Conservation (phyloP, 2,113 vertebrate species). For the Fulmarus glacialis region DNA sequence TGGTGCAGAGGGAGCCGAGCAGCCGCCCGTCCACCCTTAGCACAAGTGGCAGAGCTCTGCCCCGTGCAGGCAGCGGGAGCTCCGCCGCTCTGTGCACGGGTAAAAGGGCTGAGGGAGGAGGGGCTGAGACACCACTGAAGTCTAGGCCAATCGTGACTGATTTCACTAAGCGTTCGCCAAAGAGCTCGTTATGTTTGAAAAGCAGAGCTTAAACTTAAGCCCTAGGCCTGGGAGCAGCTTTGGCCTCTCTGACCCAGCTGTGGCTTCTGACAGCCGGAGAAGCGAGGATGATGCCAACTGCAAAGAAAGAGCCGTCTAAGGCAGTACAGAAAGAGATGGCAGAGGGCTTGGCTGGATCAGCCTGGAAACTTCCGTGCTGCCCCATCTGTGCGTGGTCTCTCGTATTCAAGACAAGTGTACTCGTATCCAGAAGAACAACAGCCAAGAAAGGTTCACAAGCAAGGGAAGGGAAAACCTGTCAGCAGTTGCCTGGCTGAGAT, state of each 20-base stretch:
- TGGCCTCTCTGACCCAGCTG: neutral
- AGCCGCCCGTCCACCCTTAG: neutral
- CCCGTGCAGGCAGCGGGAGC: neutral
- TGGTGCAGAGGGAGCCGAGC: neutral
- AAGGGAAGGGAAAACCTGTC: neutral
- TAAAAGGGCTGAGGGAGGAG: neutral
- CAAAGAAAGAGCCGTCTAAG: neutral
- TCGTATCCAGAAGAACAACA: neutral
- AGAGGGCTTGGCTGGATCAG: neutral
- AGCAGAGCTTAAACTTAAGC: neutral
- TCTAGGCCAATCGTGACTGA: neutral
- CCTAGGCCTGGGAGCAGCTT: neutral
- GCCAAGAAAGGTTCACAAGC: neutral
- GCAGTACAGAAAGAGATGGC: neutral
- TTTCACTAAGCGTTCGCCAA: neutral
- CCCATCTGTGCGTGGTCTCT: neutral
- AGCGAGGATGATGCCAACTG: neutral
- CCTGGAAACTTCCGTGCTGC: neutral
- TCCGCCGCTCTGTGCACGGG: fast-evolving
- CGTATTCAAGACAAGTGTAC: neutral
- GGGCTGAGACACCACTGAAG: neutral
- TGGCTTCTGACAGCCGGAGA: neutral
- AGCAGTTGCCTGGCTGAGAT: neutral
- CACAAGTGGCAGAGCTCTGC: neutral
- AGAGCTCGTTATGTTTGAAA: neutral